Percentiles rank a stretch among this genome's conserved stretches.
These are phyloP conservation scores for Acanthosepion esculentum DNA, from an alignment of 2,888 invertebrate species.

Conservation along the genomic window DNA sequence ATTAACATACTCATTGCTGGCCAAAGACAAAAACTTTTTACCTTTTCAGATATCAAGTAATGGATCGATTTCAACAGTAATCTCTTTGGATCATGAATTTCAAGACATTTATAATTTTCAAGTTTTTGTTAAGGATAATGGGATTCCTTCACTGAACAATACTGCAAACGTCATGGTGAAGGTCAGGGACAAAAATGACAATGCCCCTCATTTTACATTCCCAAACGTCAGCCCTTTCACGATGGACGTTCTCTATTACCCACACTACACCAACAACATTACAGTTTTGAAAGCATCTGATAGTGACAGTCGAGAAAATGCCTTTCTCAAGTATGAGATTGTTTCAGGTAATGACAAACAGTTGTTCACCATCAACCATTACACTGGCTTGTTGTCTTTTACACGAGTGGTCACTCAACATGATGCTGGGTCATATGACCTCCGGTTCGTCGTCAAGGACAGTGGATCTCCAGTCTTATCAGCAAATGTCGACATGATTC, in stretches of 20 bases:
- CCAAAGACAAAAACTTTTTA: not conserved
- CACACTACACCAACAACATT: not conserved
- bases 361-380: not conserved
- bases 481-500: not conserved
- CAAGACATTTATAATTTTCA: not conserved
- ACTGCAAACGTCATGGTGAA: not conserved
- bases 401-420: not conserved
- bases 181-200: not conserved
- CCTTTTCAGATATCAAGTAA: not conserved
- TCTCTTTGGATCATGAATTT: not conserved
- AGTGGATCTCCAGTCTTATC: not conserved
- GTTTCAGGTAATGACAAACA: not conserved
- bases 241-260: not conserved
- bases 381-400: not conserved
- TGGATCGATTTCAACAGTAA: not conserved
- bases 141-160: not conserved
- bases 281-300: not conserved
- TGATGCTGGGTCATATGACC: not conserved
- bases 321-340: not conserved
- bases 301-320: constrained; percentile 11
- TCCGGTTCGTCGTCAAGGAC: not conserved
- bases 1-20: not conserved
- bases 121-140: not conserved
- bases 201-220: not conserved
- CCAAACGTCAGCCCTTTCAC: not conserved